Percentiles rank a stretch among this genome's conserved stretches.
Evolutionary conservation across 2,113 vertebrate species (phyloP).

Genomic region (Cyprinodon tularosa): DNA sequence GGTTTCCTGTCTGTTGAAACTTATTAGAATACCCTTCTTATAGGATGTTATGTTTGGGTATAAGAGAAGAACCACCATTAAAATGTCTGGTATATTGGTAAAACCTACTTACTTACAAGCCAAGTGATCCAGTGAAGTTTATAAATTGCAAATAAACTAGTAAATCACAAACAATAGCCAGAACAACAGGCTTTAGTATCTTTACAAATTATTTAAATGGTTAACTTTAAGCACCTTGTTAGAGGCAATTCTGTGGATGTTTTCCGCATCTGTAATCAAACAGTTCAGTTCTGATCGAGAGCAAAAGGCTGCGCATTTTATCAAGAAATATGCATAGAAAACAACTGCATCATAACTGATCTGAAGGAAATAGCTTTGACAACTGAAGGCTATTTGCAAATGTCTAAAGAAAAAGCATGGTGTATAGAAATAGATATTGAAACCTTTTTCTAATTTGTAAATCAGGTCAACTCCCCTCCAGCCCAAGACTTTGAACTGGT

Average conservation of each 20-base stretch:
- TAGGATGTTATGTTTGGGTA: too few species aligned
- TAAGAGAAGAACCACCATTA: too few species aligned
- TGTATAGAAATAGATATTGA: background rate
- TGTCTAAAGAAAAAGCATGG: background rate
- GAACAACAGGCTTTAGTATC: background rate
- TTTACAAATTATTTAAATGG: background rate
- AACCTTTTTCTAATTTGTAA: background rate
- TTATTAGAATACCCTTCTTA: background rate
- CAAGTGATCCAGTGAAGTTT: too few species aligned
- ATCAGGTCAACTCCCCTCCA: conserved; percentile 13
- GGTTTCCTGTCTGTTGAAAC: conserved; percentile 23
- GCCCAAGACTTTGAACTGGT: conserved; percentile 44
- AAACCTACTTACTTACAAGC: too few species aligned
- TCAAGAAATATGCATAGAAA: conserved; percentile 16
- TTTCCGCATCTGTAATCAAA: background rate
- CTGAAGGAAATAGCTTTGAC: conserved; percentile 1
- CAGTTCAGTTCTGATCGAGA: background rate
- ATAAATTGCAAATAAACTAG: background rate
- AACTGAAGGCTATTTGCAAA: background rate
- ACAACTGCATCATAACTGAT: conserved; percentile 2
- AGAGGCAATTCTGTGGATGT: background rate
- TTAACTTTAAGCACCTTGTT: background rate
- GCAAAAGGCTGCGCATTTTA: background rate
- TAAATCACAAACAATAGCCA: background rate
- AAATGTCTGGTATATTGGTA: too few species aligned